phyloP scores from a whole-genome alignment of 2,888 invertebrate genomes.

The Drosophila lutescens region DNA sequence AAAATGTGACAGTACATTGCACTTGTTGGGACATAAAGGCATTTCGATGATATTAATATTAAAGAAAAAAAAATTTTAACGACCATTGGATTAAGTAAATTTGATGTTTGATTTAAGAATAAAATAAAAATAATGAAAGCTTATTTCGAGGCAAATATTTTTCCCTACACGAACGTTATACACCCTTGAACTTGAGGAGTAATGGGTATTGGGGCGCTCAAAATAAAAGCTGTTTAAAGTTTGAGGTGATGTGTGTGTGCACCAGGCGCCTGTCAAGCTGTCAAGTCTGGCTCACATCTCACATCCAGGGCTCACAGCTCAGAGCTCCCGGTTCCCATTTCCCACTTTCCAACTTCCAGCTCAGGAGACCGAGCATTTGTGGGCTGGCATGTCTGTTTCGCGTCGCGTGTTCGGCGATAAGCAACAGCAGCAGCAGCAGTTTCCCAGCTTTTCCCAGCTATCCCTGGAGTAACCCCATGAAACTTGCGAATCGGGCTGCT shows the following conservation, averaged over 20 bases:
- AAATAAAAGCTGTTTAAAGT: constrained; percentile 67
- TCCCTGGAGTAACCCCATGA: constrained; percentile 12
- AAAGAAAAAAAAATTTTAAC: background rate
- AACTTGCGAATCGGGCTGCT: constrained; percentile 37
- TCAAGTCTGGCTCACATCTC: constrained; percentile 60
- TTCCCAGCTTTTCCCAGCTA: background rate
- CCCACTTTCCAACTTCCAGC: constrained; percentile 6
- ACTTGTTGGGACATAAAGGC: background rate
- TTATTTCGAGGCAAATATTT: too few relatives aligned
- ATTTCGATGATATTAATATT: background rate
- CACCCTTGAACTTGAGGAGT: constrained; percentile 16
- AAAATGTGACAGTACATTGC: background rate
- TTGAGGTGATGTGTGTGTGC: constrained; percentile 45
- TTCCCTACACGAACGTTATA: background rate
- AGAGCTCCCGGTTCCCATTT: background rate
- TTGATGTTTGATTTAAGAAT: background rate
- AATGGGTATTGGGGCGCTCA: constrained; percentile 5
- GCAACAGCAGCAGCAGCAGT: constrained; percentile 44
- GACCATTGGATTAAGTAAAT: background rate
- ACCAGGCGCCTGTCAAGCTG: constrained; percentile 69
- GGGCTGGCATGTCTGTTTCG: constrained; percentile 53
- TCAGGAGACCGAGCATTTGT: constrained; percentile 6
- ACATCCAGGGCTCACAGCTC: constrained; percentile 23
- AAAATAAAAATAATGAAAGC: background rate
- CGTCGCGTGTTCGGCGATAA: constrained; percentile 61